These are phyloP conservation scores for Nyctibius bracteatus DNA, from an alignment of 2,113 vertebrate species.

Conservation along the genomic window DNA sequence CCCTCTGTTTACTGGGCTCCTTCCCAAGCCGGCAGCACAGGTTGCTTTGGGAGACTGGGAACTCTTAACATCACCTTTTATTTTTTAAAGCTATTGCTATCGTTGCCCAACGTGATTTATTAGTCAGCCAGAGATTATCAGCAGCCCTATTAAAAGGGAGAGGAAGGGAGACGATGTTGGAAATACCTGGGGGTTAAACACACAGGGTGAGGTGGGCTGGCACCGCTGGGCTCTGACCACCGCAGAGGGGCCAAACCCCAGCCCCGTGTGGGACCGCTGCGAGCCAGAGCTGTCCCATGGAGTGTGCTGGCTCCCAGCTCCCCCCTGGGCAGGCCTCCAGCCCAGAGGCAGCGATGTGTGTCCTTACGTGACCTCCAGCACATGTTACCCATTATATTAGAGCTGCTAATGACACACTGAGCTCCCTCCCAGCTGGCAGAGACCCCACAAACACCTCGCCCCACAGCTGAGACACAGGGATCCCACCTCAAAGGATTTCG, in stretches of 20 bases:
- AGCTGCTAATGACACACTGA: neutral
- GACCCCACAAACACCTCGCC: neutral
- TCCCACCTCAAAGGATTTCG: neutral
- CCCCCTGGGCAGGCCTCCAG: neutral
- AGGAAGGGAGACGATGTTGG: neutral
- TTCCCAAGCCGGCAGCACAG: neutral
- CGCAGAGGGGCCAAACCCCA: neutral
- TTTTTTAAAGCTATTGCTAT: neutral
- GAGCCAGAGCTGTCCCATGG: no score
- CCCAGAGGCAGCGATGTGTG: fast-evolving
- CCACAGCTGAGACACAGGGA: neutral
- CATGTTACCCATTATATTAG: neutral
- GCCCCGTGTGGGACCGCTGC: neutral
- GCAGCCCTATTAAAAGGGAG: fast-evolving
- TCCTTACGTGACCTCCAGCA: neutral
- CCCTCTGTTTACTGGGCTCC: neutral
- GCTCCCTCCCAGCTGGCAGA: neutral
- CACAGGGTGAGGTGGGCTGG: neutral
- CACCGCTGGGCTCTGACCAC: neutral
- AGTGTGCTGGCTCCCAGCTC: neutral
- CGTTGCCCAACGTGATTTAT: neutral
- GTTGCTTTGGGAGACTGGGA: neutral
- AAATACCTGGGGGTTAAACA: neutral
- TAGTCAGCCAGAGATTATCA: neutral
- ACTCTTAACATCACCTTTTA: neutral